A percentile compares a stretch with the other conserved stretches of the same genome.
Conservation (phyloP, 2,888 invertebrate genomes). For the Temnothorax ravouxi region DNA sequence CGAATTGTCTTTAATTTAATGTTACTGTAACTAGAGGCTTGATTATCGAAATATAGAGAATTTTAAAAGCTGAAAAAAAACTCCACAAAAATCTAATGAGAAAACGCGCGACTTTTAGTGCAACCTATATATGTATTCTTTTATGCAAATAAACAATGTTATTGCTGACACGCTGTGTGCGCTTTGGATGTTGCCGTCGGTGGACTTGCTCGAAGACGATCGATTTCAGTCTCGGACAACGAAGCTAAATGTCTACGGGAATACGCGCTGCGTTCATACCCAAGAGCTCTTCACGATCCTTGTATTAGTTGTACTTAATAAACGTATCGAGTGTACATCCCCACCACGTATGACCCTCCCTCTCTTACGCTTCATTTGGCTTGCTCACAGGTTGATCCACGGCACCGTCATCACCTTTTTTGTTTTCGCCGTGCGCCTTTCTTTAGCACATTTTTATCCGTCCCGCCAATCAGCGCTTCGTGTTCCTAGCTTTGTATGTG, state of each 20-base stretch:
- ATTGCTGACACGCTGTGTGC: conserved; percentile 50
- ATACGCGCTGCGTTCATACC: conserved; percentile 10
- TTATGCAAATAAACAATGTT: conserved; percentile 41
- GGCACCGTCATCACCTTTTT: conserved; percentile 42
- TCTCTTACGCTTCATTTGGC: conserved; percentile 52
- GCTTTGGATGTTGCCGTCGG: conserved; percentile 68
- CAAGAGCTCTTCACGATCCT: conserved; percentile 41
- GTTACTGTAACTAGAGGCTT: background rate
- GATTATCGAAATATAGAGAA: background rate
- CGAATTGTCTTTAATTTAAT: background rate
- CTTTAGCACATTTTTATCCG: conserved; percentile 23
- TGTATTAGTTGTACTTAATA: conserved; percentile 68
- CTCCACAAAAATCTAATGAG: background rate
- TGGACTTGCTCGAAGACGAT: conserved; percentile 37
- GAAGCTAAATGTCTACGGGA: conserved; percentile 7
- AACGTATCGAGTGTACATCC: conserved; percentile 64
- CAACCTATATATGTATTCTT: conserved; percentile 23
- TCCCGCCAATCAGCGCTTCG: conserved; percentile 64
- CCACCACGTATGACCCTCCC: conserved; percentile 10
- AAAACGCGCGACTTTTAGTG: conserved; percentile 25
- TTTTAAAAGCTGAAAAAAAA: background rate
- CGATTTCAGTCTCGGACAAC: conserved; percentile 26
- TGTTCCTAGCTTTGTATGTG: conserved; percentile 70
- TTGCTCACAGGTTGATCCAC: conserved; percentile 42
- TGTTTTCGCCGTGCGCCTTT: conserved; percentile 26